Conservation (phyloP, 2,113 vertebrate species). For the Syrmaticus mikado region DNA sequence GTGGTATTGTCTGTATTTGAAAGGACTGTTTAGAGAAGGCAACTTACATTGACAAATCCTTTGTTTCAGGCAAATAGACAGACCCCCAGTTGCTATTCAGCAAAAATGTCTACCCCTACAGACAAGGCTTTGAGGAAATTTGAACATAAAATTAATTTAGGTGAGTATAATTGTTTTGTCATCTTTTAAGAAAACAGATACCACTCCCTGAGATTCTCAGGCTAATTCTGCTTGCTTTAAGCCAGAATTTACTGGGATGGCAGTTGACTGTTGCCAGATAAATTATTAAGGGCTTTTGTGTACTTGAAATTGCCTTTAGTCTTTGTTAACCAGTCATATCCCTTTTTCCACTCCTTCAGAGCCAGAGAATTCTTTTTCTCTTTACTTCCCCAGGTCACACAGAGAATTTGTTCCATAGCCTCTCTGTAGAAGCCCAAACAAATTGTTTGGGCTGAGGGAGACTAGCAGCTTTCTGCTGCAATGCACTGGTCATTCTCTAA, state of each 20-base stretch:
- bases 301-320: neutral
- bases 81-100: constrained; percentile 52
- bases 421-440: neutral
- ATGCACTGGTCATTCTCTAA: neutral
- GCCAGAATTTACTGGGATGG: neutral
- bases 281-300: neutral
- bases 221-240: neutral
- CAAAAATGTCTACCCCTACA: constrained; percentile 81
- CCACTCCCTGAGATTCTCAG: neutral
- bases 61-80: constrained; percentile 81
- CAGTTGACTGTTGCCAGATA: neutral
- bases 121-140: constrained; percentile 84
- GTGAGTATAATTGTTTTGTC: constrained; percentile 67
- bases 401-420: neutral
- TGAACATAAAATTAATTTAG: constrained; percentile 86
- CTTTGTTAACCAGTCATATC: neutral
- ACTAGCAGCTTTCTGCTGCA: neutral
- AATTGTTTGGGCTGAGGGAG: neutral
- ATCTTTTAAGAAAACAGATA: neutral
- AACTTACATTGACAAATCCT: neutral
- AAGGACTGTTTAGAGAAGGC: neutral
- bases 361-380: neutral
- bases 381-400: neutral
- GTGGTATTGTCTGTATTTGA: neutral
- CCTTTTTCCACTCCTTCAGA: neutral